Evolutionary conservation across 1,140 invertebrate species (phyloP), one percentile per base, ranked within the genome.

Genomic region (Drosophila auraria): DNA sequence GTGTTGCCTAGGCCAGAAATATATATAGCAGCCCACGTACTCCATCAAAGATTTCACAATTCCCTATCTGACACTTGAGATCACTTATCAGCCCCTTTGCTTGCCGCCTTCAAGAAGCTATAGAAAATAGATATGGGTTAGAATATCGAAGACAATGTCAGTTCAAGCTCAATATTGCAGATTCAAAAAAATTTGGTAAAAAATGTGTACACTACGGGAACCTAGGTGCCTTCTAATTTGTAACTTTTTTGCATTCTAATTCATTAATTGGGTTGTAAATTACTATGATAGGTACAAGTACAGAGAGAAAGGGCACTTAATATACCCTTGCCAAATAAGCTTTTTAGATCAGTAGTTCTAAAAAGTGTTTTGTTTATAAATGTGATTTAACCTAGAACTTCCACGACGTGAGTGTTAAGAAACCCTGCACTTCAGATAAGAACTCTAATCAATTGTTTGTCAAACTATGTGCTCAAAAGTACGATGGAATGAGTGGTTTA

Each of bases 41-140:
- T 17, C 65, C 47, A 59, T 38, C 5, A 23, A 42, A 45, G 49
- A 45, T 69, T 78, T 78, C 66, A 58, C 68, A 61, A 82, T 49
- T 9, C 5, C 42, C 30, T 68, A 69, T 80, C 70, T 59, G 42
- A 15, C 40, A 54, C 60, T 74, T 62, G 56, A 74, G 23, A 42
- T 70, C 50, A 50, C 42, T 42, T 70, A 82, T 78, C 59, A 78
- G 45, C 36, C 8, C 17, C 20, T 38, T 40, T 45, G 27, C 36
- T 20, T 15, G 14, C 33, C n/a, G 15, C 30, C 36, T 14, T 30
- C 9, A 45, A 36, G 6, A 62, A 54, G 15, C 15, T 11, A 25
- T 23, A 25, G 11, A 58, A 53, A 74, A 42, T 33, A 11, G 5
- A 44, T 30, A 60, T 65, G 23, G 50, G 14, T 60, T 44, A 23